phyloP scores from a whole-genome alignment of 2,888 invertebrate genomes.

The Drosophila sordidapex region DNA sequence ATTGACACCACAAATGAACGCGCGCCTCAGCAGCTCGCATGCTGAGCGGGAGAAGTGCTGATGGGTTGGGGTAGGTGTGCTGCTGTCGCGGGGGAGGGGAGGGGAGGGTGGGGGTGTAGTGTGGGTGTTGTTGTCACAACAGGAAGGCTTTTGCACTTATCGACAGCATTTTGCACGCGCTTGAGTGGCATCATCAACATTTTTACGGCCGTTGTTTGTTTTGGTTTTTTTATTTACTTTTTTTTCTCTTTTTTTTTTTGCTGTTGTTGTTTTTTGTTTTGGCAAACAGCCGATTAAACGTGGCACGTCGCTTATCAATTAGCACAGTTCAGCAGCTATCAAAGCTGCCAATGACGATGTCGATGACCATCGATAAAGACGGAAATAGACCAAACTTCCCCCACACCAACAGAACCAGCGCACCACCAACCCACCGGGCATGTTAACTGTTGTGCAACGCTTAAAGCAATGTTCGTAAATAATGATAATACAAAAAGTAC shows the following conservation, averaged over 20 bases:
- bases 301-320: constrained; percentile 70
- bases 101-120: background rate
- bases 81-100: too few species aligned
- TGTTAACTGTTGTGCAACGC: background rate
- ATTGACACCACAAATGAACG: constrained; percentile 73
- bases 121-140: background rate
- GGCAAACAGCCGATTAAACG: constrained; percentile 51
- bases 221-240: background rate
- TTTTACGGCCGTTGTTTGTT: constrained; percentile 33
- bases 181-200: constrained; percentile 37
- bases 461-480: background rate
- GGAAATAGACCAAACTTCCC: constrained; percentile 21
- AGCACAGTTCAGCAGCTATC: constrained; percentile 69
- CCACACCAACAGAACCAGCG: background rate
- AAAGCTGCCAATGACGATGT: constrained; percentile 32
- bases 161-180: constrained; percentile 31
- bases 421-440: background rate
- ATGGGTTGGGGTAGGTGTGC: background rate
- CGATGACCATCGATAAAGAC: constrained; percentile 49
- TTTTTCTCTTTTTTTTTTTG: background rate
- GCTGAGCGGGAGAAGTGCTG: background rate
- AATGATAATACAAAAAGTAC: background rate
- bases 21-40: constrained; percentile 19
- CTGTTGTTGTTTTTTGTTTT: constrained; percentile 25
- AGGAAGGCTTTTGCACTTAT: constrained; percentile 29